Evolutionary conservation across 2,797 vertebrate species (phyloP).

Genomic region (Coregonus suidteri): DNA sequence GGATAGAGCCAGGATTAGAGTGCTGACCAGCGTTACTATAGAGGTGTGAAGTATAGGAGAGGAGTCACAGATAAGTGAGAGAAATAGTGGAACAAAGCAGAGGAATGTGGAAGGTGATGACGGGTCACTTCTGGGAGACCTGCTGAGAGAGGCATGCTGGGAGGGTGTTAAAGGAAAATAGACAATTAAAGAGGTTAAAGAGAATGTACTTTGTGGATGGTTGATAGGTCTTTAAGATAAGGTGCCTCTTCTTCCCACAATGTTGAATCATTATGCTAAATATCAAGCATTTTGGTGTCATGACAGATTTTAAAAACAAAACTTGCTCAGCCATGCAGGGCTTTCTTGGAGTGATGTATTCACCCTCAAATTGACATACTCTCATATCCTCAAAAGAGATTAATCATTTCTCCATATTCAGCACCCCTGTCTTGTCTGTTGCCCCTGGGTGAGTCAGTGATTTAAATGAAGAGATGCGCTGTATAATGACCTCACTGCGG

Average conservation of each 20-base stretch:
- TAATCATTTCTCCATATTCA: neutral
- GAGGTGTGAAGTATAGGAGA: constrained; percentile 54
- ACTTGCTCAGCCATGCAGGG: constrained; percentile 5
- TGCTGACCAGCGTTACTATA: constrained; percentile 51
- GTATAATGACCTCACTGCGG: constrained; percentile 51
- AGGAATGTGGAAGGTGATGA: constrained; percentile 46
- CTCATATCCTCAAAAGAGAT: constrained; percentile 2
- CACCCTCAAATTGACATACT: constrained; percentile 11
- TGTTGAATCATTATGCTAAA: constrained; percentile 5
- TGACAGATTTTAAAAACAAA: neutral
- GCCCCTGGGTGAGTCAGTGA: constrained; percentile 25
- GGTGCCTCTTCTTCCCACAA: constrained; percentile 19
- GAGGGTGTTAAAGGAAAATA: neutral
- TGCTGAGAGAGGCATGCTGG: constrained; percentile 36
- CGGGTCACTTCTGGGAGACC: constrained; percentile 31
- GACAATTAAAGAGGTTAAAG: constrained; percentile 38
- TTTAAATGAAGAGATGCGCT: constrained; percentile 31
- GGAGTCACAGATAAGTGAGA: constrained; percentile 54
- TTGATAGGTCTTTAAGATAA: constrained; percentile 20
- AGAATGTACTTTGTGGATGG: constrained; percentile 13
- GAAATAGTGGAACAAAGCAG: constrained; percentile 52
- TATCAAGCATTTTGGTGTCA: neutral
- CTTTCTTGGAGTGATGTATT: constrained; percentile 6
- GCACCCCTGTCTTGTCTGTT: constrained; percentile 12
- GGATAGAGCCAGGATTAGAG: constrained; percentile 49